These are phyloP conservation scores for Oreochromis niloticus DNA, from an alignment of 2,113 vertebrate genomes.

Conservation along the genomic window DNA sequence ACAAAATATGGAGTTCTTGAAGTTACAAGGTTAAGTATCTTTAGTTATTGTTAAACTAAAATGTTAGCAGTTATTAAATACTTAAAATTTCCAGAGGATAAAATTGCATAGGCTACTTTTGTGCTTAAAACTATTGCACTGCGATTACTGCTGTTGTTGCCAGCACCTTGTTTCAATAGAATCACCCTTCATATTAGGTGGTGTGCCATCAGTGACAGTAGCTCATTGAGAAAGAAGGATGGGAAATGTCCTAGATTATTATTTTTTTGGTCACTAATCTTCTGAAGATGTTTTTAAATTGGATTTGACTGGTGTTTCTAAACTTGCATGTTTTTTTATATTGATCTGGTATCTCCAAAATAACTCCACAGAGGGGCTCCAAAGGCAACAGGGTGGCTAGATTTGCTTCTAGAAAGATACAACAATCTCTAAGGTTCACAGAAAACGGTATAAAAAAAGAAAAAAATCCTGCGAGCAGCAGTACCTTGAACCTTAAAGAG, in stretches of 20 bases:
- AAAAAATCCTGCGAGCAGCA: fast-evolving
- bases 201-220: not conserved
- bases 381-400: not conserved
- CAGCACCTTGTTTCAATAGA: not conserved
- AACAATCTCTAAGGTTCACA: not conserved
- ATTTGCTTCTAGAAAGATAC: not conserved
- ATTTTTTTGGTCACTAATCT: not conserved
- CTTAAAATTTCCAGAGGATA: not conserved
- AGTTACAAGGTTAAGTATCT: not conserved
- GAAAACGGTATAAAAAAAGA: fast-evolving
- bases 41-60: not conserved
- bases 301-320: not conserved
- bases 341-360: not conserved
- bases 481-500: not conserved
- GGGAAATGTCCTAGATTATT: not conserved
- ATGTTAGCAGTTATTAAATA: fast-evolving
- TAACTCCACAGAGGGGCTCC: fast-evolving
- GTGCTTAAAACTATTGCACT: fast-evolving
- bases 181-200: fast-evolving
- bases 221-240: fast-evolving
- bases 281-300: not conserved
- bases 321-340: not conserved
- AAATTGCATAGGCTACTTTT: not conserved
- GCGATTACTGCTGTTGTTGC: fast-evolving
- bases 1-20: fast-evolving